Evolutionary conservation across 2,113 vertebrate genomes (phyloP), one percentile per base, ranked within the genome.

Genomic region (Lynx canadensis): DNA sequence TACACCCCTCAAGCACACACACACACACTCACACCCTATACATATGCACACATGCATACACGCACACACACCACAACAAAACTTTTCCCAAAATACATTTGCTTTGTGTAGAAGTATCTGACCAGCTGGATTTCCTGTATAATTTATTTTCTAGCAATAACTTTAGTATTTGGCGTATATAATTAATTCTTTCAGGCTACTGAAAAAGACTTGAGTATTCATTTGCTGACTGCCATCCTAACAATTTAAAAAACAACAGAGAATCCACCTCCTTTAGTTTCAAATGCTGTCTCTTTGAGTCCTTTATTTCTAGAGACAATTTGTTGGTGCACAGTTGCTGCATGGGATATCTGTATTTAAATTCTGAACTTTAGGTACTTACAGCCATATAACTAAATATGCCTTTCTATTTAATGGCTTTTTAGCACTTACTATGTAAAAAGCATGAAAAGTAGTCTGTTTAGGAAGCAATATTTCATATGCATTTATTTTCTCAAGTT

Each of bases 131-230:
- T 86, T 83, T 96, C 27, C 55, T 95, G 52, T 93, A 45, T 92
- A 96, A 92, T 97, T 96, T 97, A 89, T 91, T 96, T 96, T 93
- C 86, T 95, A 83, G 36, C 38, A 94, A 82, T 93, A 89, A 86
- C 60, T 89, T 94, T 82, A 93, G 45, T 45, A 89, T 81, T 95
- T 95, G 76, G 16, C 38, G 16, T 94, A 5, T 89, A 82, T 89
- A 93, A 95, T 89, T 94, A 95, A 93, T 95, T 97, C 36, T 83
- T 97, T 94, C 41, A 81, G 36, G 60, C 86, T 86, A 23, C 23
- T 25, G 81, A 88, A 97, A 73, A 89, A 94, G 81, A 78, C 71
- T 93, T 91, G 4, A 85, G 11, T 94, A 80, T 95, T 96, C 84
- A 91, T 78, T 94, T 94, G 14, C 60, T 78, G 25, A 48, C 19